phyloP scores from a whole-genome alignment of 2,113 vertebrate genomes.

The Dolichotis patagonum region DNA sequence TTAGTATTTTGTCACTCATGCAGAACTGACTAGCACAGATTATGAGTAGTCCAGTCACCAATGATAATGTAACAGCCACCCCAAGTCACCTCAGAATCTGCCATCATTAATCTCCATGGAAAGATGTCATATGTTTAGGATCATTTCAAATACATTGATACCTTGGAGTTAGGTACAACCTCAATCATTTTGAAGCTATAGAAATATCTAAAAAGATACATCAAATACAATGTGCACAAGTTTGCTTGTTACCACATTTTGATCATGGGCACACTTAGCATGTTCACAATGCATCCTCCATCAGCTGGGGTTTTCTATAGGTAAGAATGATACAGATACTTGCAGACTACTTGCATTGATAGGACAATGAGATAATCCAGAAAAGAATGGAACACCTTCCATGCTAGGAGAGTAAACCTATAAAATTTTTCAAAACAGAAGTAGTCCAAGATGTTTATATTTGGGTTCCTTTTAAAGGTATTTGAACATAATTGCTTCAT shows the following conservation, averaged over 20 bases:
- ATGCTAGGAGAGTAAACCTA: background rate
- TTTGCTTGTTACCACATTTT: background rate
- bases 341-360: background rate
- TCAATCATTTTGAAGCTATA: constrained; percentile 8
- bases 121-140: background rate
- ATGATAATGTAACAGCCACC: constrained; percentile 44
- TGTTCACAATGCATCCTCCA: background rate
- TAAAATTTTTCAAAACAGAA: background rate
- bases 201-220: constrained; percentile 36
- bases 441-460: background rate
- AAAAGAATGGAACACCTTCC: background rate
- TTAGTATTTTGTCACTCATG: background rate
- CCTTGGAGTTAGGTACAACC: background rate
- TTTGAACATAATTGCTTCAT: background rate
- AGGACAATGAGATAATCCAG: background rate
- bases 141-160: constrained; percentile 49
- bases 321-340: background rate
- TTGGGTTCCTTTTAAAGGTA: background rate
- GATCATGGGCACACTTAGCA: background rate
- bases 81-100: constrained; percentile 4
- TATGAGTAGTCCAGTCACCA: background rate
- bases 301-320: background rate
- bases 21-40: background rate
- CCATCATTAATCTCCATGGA: constrained; percentile 33
- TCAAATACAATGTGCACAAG: background rate